These are phyloP conservation scores for Stegastes partitus DNA, from an alignment of 2,113 vertebrate species.

Conservation along the genomic window DNA sequence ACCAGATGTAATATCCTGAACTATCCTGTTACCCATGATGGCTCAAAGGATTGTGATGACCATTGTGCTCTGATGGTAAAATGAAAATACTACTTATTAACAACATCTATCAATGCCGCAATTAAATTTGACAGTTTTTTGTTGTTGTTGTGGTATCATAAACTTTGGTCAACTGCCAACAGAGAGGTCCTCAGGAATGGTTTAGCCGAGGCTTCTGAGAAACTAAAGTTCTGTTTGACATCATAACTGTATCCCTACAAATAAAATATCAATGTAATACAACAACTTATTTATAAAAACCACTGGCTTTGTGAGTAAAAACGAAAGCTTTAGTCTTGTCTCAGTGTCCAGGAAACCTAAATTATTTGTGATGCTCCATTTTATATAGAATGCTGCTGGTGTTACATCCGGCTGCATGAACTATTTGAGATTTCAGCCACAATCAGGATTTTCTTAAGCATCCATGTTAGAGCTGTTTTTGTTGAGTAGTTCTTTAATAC, in stretches of 20 bases:
- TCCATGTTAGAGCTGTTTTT: background rate
- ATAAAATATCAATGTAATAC: background rate
- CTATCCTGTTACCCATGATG: background rate
- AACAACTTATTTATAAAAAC: too few species aligned
- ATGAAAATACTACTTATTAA: background rate
- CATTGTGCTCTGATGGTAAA: background rate
- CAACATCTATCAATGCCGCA: background rate
- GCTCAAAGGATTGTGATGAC: conserved; percentile 1
- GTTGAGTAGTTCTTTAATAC: too few species aligned
- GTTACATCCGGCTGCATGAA: too few species aligned
- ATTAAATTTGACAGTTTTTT: background rate
- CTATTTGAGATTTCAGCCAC: background rate
- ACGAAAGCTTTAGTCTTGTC: too few species aligned
- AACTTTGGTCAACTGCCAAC: too few species aligned
- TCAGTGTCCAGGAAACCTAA: too few species aligned
- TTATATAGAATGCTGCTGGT: too few species aligned
- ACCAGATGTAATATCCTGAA: conserved; percentile 16
- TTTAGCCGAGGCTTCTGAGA: too few species aligned
- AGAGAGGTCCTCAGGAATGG: too few species aligned
- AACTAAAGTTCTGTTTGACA: too few species aligned
- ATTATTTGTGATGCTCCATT: background rate
- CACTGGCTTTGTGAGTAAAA: too few species aligned
- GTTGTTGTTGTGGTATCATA: too few species aligned
- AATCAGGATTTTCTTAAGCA: background rate
- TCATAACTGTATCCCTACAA: background rate